Evolutionary conservation across 92 coral and sea anemone species (phyloP), one percentile per base, ranked within the genome.

Genomic region (Epizoanthus stellaris): DNA sequence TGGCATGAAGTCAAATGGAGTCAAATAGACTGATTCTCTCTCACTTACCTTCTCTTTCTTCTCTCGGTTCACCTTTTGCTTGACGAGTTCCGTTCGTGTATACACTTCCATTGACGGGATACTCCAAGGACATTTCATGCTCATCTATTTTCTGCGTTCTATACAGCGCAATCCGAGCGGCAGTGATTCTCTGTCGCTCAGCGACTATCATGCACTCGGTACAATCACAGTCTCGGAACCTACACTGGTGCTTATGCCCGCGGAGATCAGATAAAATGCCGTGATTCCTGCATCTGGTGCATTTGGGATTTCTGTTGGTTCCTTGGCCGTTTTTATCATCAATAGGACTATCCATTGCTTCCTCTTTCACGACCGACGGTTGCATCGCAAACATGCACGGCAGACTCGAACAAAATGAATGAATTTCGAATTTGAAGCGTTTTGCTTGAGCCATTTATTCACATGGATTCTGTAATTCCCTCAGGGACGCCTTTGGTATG

Each of bases 241-340:
- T 87, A 72, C 98, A 96, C 76, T 96, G 98, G 16, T 94, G 98
- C 76, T 96, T 96, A 81, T 96, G 98, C 0, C 98, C 98, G 16
- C 98, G 93, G 52, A 96, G 91, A 53, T 94, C 98, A 8, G 98
- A 96, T 58, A 96, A 84, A 80, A 96, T 89, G 6, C 98, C 98
- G 47, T 96, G 98, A 84, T 96, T 96, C 65, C 98, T 89, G 73
- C 98, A 96, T 49, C 98, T 88, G 20, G 98, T 93, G 19, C 98
- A 96, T 61, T 96, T 96, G 2, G 98, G 98, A 16, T 90, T 90
- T 5, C 98, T 90, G 57, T 92, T 92, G 39, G 93, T 85, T 23
- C 76, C 70, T 8, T 85, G 73, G 40, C 81, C 81, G 39, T 63
- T 85, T 57, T 83, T 88, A 34, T 88, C 85, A 30, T 88, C 93